Percentiles rank a stretch among this genome's conserved stretches.
phyloP scores from a whole-genome alignment of 2,888 invertebrate species.

The Pachliopta kotzebuea region DNA sequence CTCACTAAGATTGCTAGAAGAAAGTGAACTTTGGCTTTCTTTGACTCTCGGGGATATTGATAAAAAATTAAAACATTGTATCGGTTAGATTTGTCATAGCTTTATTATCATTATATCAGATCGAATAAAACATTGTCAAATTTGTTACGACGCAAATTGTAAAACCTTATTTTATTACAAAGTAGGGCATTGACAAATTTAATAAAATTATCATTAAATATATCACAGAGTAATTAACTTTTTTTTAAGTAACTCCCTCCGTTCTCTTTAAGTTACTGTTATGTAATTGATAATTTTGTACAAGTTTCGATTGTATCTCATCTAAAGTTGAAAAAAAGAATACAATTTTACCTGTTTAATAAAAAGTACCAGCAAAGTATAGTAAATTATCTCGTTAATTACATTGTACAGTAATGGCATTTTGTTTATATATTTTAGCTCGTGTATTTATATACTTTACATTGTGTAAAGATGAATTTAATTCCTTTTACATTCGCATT shows the following conservation, averaged over 20 bases:
- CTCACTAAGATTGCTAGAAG: constrained; percentile 50
- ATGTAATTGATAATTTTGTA: neutral
- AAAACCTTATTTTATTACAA: constrained; percentile 32
- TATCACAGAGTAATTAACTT: constrained; percentile 45
- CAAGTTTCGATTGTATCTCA: too few species aligned
- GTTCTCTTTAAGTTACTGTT: neutral
- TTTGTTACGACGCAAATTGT: constrained; percentile 28
- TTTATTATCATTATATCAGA: constrained; percentile 41
- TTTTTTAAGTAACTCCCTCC: constrained; percentile 21
- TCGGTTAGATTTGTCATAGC: constrained; percentile 58
- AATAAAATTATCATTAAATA: constrained; percentile 42
- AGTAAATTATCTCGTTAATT: too few species aligned
- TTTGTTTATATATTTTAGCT: too few species aligned
- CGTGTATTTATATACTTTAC: too few species aligned
- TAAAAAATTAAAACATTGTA: constrained; percentile 58
- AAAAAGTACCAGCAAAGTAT: too few species aligned
- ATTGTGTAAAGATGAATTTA: too few species aligned
- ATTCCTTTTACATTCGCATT: too few species aligned
- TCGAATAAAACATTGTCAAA: constrained; percentile 35
- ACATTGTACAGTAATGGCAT: too few species aligned
- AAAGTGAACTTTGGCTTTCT: constrained; percentile 55
- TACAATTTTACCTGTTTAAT: too few species aligned
- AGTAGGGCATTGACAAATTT: constrained; percentile 38
- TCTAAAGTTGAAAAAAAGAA: too few species aligned
- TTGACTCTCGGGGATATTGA: constrained; percentile 58